Evolutionary conservation across 2,888 invertebrate species (phyloP), one percentile per base, ranked within the genome.

Genomic region (Dusona sp.): DNA sequence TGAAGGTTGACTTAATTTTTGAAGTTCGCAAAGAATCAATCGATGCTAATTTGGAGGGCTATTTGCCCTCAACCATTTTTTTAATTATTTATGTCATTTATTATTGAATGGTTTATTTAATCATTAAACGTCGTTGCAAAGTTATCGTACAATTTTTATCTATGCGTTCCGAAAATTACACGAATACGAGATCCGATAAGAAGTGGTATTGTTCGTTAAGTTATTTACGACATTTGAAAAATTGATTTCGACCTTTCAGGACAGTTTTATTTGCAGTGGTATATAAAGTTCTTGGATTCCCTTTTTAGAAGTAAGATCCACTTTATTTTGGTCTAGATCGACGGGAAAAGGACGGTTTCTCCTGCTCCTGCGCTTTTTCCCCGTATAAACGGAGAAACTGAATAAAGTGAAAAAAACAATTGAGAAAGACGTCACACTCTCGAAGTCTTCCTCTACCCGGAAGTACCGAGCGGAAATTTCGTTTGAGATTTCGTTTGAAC

Each of bases 381-480:
- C 4, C 29, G 61, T 25, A 25, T 25, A 8, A 57, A 57, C 13
- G 13, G 29, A 29, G 29, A 16, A 61, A 61, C 29, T 29, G 29
- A 8, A 38, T 38, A 67, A 67, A 38, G 38, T 22, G 13, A 8
- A 9, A 36, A 38, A 19, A n/a, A 67, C n/a, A 67, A 61, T 38
- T 3, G 9, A n/a, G 4, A 38, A 36, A 38, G 36, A 67, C 38
- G 29, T 61, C 13, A 29, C 57, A 16, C 57, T 16, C 65, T 65
- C 36, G 9, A n/a, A 38, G 65, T 36, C n/a, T 38, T 16, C 19
- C 33, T 3, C 38, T 13, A 51, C 19, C 9, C 7, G 29, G 48
- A 72, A 72, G 48, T 51, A 29, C 7, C 19, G 8, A 29, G 25
- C 19, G 51, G 19, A 72, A 72, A 72, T 48, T 72, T 72, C 48